Evolutionary conservation across 2,113 vertebrate genomes (phyloP).

Genomic region (Meleagris gallopavo): DNA sequence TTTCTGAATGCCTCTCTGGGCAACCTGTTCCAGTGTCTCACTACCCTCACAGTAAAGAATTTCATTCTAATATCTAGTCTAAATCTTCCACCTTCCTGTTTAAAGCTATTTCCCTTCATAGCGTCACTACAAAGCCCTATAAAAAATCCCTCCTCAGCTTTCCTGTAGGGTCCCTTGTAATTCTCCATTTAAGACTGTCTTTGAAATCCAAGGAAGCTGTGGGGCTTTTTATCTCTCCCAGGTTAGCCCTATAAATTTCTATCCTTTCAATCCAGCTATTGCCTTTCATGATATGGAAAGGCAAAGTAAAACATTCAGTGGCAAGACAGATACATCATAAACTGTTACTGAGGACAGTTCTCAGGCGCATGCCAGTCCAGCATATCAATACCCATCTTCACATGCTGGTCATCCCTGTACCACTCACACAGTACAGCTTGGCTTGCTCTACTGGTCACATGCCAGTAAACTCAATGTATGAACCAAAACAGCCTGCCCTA

Average conservation of each 20-base stretch:
- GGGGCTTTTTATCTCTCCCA: not conserved
- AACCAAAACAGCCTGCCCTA: not conserved
- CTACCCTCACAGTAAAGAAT: no score
- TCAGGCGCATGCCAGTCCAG: not conserved
- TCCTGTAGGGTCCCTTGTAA: not conserved
- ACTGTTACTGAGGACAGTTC: not conserved
- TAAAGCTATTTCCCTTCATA: no score
- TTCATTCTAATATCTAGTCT: no score
- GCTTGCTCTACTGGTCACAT: not conserved
- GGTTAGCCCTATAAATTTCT: not conserved
- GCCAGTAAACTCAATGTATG: not conserved
- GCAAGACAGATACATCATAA: not conserved
- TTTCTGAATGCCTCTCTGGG: no score
- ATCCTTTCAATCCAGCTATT: not conserved
- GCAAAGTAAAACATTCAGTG: not conserved
- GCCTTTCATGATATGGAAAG: not conserved
- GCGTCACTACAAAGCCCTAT: no score
- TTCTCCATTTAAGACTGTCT: not conserved
- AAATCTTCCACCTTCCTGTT: no score
- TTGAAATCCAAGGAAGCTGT: not conserved
- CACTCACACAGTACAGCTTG: fast-evolving
- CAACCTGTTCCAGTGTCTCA: no score
- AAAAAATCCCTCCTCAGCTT: no score
- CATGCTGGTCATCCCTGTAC: not conserved
- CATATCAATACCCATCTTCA: not conserved